phyloP scores from a whole-genome alignment of 2,113 vertebrate genomes.

The Forbesichthys agassizii region DNA sequence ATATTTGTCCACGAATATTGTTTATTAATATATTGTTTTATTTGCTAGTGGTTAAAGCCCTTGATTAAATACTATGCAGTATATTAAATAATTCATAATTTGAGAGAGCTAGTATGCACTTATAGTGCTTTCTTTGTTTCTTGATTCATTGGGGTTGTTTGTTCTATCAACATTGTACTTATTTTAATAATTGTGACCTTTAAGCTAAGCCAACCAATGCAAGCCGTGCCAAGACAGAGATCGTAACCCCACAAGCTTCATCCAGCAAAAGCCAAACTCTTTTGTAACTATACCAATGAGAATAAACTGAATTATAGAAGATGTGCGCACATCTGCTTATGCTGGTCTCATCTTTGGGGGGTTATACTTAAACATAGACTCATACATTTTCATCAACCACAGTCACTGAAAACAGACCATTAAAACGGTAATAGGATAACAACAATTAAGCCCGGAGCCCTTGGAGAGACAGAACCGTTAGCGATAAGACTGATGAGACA shows the following conservation, averaged over 20 bases:
- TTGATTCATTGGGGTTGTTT: conserved; percentile 41
- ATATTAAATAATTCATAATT: not conserved
- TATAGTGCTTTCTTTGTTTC: conserved; percentile 16
- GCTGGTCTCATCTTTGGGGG: conserved; percentile 24
- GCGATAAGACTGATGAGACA: conserved; percentile 42
- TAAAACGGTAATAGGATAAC: conserved; percentile 61
- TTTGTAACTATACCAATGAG: conserved; percentile 22
- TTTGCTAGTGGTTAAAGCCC: too few species aligned
- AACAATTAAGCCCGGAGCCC: conserved; percentile 47
- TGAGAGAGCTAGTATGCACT: not conserved
- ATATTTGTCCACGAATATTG: too few species aligned
- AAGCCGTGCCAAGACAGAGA: conserved; percentile 56
- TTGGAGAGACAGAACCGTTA: conserved; percentile 29
- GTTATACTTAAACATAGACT: conserved; percentile 32
- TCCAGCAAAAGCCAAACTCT: conserved; percentile 24
- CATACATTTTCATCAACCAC: conserved; percentile 52
- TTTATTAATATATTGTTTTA: too few species aligned
- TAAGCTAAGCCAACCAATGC: conserved; percentile 30
- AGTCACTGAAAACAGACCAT: conserved; percentile 48
- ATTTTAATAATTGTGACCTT: conserved; percentile 44
- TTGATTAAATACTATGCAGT: too few species aligned
- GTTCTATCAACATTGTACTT: conserved; percentile 37
- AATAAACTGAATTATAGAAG: conserved; percentile 9
- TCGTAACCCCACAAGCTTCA: conserved; percentile 37
- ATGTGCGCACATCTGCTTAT: conserved; percentile 41